These are phyloP conservation scores for Tenthredo livida DNA, from an alignment of 2,888 invertebrate species.

Conservation along the genomic window DNA sequence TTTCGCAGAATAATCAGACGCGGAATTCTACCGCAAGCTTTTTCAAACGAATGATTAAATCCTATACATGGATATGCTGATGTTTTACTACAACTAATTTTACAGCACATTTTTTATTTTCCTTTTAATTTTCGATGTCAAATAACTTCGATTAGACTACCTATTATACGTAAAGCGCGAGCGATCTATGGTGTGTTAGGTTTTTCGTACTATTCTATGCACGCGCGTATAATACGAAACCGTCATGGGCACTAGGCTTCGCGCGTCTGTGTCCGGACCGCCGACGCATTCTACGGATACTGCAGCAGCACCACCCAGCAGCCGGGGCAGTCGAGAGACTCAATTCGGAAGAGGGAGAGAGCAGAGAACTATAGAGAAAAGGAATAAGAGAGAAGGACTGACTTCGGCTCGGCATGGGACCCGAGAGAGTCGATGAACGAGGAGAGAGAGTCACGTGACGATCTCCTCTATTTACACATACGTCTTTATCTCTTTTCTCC, in stretches of 20 bases:
- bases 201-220: too few relatives aligned
- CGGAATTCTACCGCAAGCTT: neutral
- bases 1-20: neutral
- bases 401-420: conserved; percentile 23
- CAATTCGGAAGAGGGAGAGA: conserved; percentile 14
- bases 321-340: neutral
- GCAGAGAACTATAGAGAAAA: neutral
- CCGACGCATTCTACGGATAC: conserved; percentile 51
- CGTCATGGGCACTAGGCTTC: neutral
- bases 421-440: neutral
- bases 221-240: neutral
- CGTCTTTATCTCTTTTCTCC: conserved; percentile 14
- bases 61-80: neutral
- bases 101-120: neutral
- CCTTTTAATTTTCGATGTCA: neutral
- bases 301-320: conserved; percentile 19
- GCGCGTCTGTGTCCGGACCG: conserved; percentile 29
- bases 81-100: neutral
- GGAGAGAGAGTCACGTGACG: conserved; percentile 6
- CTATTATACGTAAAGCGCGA: too few relatives aligned
- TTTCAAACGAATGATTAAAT: neutral
- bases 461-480: conserved; percentile 13
- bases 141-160: neutral
- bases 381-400: conserved; percentile 34
- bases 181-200: too few relatives aligned